A percentile compares a stretch with the other conserved stretches of the same genome.
phyloP scores from a whole-genome alignment of 2,888 invertebrate species.

The Epistrophella euchroma region DNA sequence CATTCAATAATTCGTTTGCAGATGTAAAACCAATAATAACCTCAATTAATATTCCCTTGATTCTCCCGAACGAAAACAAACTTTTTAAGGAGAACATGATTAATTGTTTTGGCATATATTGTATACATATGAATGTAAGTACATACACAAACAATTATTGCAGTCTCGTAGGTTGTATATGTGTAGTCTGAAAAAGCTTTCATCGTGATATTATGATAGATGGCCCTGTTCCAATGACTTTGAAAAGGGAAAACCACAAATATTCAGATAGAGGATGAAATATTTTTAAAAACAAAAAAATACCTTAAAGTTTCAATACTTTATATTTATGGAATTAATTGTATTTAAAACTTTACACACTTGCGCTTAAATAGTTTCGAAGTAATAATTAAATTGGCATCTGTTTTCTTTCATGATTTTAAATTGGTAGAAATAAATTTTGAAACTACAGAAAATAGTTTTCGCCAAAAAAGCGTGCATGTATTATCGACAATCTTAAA shows the following conservation, averaged over 20 bases:
- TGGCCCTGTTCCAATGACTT: constrained; percentile 52
- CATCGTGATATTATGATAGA: constrained; percentile 49
- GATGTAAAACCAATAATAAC: constrained; percentile 40
- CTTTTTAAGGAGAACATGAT: constrained; percentile 59
- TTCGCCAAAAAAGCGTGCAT: neutral
- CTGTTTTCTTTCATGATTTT: neutral
- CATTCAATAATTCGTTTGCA: constrained; percentile 31
- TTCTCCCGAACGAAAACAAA: constrained; percentile 39
- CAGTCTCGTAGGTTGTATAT: constrained; percentile 32
- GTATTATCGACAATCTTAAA: too few relatives aligned
- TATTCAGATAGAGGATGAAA: neutral
- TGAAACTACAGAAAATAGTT: neutral
- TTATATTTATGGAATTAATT: too few relatives aligned
- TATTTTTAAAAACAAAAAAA: neutral
- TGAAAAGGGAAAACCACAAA: constrained; percentile 38
- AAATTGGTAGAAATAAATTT: neutral
- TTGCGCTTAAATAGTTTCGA: too few relatives aligned
- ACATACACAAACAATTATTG: constrained; percentile 47
- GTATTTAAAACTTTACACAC: too few relatives aligned
- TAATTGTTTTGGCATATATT: constrained; percentile 62
- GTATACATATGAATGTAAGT: neutral
- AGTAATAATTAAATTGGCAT: neutral
- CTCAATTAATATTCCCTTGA: constrained; percentile 61
- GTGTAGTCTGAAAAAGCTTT: constrained; percentile 54
- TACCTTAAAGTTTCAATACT: too few relatives aligned